Evolutionary conservation across 2,888 invertebrate genomes (phyloP), one percentile per base, ranked within the genome.

Genomic region (Temnothorax rugatulus): DNA sequence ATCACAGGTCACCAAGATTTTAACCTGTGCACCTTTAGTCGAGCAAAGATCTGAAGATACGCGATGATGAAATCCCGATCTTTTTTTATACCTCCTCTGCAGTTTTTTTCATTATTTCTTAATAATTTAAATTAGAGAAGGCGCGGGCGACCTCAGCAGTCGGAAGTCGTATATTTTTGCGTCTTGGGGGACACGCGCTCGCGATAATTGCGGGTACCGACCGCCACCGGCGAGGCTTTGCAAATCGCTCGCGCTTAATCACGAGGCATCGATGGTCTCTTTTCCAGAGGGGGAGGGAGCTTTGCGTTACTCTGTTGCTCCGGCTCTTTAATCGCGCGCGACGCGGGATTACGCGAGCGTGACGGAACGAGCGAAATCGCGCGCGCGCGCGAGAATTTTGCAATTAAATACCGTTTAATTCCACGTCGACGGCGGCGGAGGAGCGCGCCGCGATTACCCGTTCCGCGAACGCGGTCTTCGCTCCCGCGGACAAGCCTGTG

Each of bases 381-480:
- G 34, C 47, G 21, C 25, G 66, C 57, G 44, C n/a, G 61, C 44
- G 63, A 76, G 38, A 64, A 63, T 76, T 64, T 76, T 76, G 75
- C 63, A 76, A 77, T 77, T 77, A 77, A 77, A 77, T 77, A 59
- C 75, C 81, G 75, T 61, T 81, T 81, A 73, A 73, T 81, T 81
- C 38, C 25, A 74, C 61, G 50, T 11, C 29, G 44, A 18, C 41
- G 41, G 41, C 0, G 9, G 25, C 15, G 50, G 18, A 29, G 54
- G 29, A 57, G 41, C 25, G 18, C 41, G 9, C 21, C 15, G 44
- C 44, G 47, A 81, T 71, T 74, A 81, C 59, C 47, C 59, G 47
- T 18, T 59, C 44, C 71, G 74, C 29, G 29, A 29, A 29, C 29
- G 29, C 68, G 54, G 54, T 77, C 54, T 54, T 61, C 52, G 44